A percentile compares a stretch with the other conserved stretches of the same genome.
These are phyloP conservation scores for Ceratina calcarata DNA, from an alignment of 1,140 invertebrate genomes.

Conservation along the genomic window DNA sequence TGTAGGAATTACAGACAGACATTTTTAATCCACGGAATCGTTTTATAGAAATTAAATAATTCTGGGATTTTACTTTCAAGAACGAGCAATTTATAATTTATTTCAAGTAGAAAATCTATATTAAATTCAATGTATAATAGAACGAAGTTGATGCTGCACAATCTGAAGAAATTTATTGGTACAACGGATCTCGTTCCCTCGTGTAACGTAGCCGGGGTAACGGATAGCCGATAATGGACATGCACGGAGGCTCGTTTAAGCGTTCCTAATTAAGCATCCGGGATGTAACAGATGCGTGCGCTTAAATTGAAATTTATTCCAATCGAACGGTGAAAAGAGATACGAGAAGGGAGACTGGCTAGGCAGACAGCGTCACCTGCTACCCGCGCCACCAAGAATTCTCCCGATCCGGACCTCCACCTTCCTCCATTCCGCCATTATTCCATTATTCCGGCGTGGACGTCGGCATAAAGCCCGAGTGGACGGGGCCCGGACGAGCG, in stretches of 20 bases:
- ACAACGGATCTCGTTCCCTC: too few relatives aligned
- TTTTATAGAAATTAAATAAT: too few relatives aligned
- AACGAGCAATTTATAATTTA: too few relatives aligned
- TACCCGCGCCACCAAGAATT: constrained; percentile 60
- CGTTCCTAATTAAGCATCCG: constrained; percentile 67
- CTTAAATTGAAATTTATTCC: constrained; percentile 72
- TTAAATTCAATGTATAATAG: too few relatives aligned
- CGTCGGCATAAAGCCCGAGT: constrained; percentile 36
- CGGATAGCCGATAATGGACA: constrained; percentile 23
- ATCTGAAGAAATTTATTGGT: too few relatives aligned
- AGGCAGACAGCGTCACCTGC: constrained; percentile 70
- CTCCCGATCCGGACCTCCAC: constrained; percentile 45
- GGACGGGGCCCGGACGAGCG: constrained; percentile 32
- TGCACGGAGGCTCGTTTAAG: constrained; percentile 34
- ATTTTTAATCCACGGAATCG: too few relatives aligned
- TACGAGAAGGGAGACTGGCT: constrained; percentile 20
- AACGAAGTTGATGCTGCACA: too few relatives aligned
- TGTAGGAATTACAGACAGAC: not conserved
- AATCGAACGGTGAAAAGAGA: constrained; percentile 24
- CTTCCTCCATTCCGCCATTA: constrained; percentile 54
- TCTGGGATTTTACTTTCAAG: too few relatives aligned
- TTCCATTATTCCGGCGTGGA: constrained; percentile 56
- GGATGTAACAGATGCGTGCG: constrained; percentile 68
- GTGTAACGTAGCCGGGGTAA: not conserved
- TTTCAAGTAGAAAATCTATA: too few relatives aligned